Base-by-base conservation (phyloP, 2,888 invertebrate species). In the Andrena hattorfiana region DNA sequence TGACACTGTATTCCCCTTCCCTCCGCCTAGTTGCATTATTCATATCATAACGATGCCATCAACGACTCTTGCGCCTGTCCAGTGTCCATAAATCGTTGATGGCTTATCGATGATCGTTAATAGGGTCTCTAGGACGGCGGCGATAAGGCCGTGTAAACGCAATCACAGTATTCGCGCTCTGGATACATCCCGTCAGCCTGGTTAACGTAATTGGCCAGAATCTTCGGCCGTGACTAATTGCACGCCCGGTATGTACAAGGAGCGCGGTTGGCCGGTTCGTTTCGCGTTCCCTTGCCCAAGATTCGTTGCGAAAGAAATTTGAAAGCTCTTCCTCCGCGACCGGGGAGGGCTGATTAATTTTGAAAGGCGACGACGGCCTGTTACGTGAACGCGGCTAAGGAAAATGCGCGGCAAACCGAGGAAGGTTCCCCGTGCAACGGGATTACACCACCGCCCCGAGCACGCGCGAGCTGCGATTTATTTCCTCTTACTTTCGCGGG, bases 191-290 rank as follows among this genome's bases (percentile, higher is more conserved):
- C 90, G 91, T 90, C 91, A 87, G 90, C 90, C 90, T 89, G 89
- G 85, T 89, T 92, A 90, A 89, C 91, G 89, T 93, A 93, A 93
- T 93, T 93, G 91, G 89, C 89, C 89, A 77, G 90, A 86, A 92
- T 92, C 92, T 89, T 88, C 86, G 89, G 87, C 91, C 92, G 93
- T 92, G 91, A 93, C 93, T 93, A 93, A 93, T 93, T 93, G 88
- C 89, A 85, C 85, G 67, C 64, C 77, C 32, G 81, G 85, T 78
- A 87, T 74, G 70, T 73, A 75, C 26, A 73, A 85, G 60, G 51
- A 20, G 48, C 64, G 60, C 72, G 69, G 67, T 66, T 28, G 59
- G n/a, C 64, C 81, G 78, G 54, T 23, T 56, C 56, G 56, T 70
- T 42, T 42, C 59, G 54, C 66, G 56, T 54, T 60, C 35, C 30